A percentile compares a stretch with the other conserved stretches of the same genome.
These are phyloP conservation scores for cattle (Bos taurus) DNA, from an alignment of 2,113 vertebrate species.

Conservation along the genomic window DNA sequence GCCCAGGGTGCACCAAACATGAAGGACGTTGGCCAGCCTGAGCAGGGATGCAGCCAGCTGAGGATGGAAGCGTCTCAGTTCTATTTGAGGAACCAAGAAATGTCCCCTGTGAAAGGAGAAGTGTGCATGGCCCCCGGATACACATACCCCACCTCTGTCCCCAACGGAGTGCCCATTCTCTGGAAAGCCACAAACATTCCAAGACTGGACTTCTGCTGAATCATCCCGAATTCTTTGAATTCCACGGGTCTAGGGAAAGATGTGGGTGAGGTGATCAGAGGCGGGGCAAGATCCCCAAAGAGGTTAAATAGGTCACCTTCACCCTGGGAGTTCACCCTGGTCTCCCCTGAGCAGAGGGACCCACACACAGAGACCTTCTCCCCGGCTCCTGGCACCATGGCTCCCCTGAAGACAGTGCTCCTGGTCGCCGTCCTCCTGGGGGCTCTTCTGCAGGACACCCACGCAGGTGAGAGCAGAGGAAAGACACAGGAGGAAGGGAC, in stretches of 20 bases:
- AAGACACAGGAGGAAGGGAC: neutral
- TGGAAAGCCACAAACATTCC: slow-evolving; percentile 74
- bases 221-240: slow-evolving; percentile 52
- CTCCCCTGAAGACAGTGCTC: neutral
- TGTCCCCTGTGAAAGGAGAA: slow-evolving; percentile 60
- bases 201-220: slow-evolving; percentile 40
- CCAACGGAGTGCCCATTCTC: slow-evolving; percentile 2
- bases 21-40: neutral
- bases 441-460: slow-evolving; percentile 1
- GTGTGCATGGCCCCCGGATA: neutral
- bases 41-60: neutral
- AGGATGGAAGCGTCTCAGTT: neutral
- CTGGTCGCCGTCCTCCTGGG: slow-evolving; percentile 48
- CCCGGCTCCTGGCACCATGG: neutral
- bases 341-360: neutral
- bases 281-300: neutral
- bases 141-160: neutral
- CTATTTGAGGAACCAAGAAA: slow-evolving; percentile 52
- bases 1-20: rapidly evolving
- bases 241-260: neutral
- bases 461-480: slow-evolving; percentile 28
- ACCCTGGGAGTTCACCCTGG: neutral
- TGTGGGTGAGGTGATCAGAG: neutral
- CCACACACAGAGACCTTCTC: neutral
- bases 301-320: slow-evolving; percentile 61